Conservation (phyloP, 64 coral and sea anemone species). For the Montipora efflorescens region DNA sequence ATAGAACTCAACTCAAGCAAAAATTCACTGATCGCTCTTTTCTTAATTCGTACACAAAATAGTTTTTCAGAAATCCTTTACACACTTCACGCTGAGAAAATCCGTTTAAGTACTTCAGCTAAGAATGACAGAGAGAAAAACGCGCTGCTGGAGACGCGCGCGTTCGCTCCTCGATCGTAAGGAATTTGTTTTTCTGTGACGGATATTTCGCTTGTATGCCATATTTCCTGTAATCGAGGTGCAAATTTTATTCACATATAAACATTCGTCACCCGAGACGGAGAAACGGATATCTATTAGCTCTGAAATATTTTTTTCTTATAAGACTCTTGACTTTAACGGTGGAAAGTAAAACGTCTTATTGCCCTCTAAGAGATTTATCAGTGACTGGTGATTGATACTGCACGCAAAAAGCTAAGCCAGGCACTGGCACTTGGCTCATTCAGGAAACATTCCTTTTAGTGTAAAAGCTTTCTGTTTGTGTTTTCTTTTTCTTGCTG, state of each 20-base stretch:
- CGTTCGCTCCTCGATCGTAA: neutral
- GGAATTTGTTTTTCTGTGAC: neutral
- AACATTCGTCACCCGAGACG: constrained; percentile 6
- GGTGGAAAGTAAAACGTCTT: neutral
- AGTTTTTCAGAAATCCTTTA: neutral
- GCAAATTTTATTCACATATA: constrained; percentile 24
- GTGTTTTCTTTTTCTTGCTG: constrained; percentile 45
- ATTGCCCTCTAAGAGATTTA: neutral
- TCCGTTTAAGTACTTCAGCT: constrained; percentile 24
- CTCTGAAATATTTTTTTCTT: neutral
- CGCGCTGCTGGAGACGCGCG: constrained; percentile 24
- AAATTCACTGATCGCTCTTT: neutral
- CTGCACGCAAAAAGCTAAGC: constrained; percentile 10
- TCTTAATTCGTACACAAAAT: neutral
- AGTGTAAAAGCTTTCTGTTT: constrained; percentile 61
- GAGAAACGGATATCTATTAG: neutral
- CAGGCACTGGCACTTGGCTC: constrained; percentile 3
- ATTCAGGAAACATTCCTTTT: constrained; percentile 30
- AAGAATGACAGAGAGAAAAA: neutral
- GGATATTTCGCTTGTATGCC: constrained; percentile 41
- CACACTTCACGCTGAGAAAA: constrained; percentile 26
- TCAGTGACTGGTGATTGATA: neutral
- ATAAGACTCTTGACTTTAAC: neutral
- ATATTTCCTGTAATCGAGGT: constrained; percentile 35
- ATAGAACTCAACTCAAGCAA: neutral